Base-by-base conservation (phyloP, 2,797 vertebrate species). In the Champsocephalus esox region DNA sequence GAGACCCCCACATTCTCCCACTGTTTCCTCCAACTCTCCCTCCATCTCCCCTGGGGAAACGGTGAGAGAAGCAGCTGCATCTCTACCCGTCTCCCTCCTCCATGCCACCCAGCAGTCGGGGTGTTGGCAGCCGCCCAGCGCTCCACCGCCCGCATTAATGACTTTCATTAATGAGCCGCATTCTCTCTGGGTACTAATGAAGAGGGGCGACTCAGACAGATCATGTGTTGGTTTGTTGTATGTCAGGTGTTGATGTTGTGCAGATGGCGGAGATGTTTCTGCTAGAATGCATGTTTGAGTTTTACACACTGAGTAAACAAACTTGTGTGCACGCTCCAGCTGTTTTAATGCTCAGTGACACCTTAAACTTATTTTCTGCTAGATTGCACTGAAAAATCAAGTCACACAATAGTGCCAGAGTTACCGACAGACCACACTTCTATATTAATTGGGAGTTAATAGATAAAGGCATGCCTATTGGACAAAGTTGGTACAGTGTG, bases 121-220 rank as follows among this genome's bases (percentile, higher is more conserved):
- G 81, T 74, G 76, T 78, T 91, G 84, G 87, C 90, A 86, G 67
- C 78, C 78, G 38, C 81, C 89, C 89, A 88, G 82, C 63, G 14
- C 81, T 72, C 19, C 65, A 24, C 54, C 44, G 72, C 72, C 84
- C 46, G 73, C 65, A 82, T 84, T 88, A 86, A 88, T 92, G 87
- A 85, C 82, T 21, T 80, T 78, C 74, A 84, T 88, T 90, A 89
- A 90, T 63, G 75, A 91, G 80, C 76, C 13, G 52, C 56, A 41
- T 58, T 84, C 83, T 79, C 50, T 56, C 59, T 75, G 81, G 77
- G 12, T 85, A 79, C 84, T 86, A 84, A 90, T 87, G 79, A 88
- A 86, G 75, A 65, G 62, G 1, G 73, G 57, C 16, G 1, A 73
- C 46, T 66, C 38, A 49, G 62, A 65, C 16, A 54, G 52, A 50